Evolutionary conservation across 2,888 invertebrate genomes (phyloP).

Genomic region (Platycheirus rosarum): DNA sequence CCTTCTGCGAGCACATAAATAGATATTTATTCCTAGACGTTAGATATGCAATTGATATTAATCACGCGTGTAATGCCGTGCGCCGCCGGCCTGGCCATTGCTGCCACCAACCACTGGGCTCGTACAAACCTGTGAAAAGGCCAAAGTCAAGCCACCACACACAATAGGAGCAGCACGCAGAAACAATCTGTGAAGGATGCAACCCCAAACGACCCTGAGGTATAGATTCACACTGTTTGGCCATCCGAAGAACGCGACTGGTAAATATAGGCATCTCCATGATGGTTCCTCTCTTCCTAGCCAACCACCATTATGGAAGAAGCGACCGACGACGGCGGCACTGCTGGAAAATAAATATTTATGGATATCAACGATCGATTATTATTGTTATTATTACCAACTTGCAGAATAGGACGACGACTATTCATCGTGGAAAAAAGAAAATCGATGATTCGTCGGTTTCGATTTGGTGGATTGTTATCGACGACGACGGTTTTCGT

Average conservation of each 20-base stretch:
- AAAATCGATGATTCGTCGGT: constrained; percentile 56
- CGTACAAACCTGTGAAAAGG: constrained; percentile 60
- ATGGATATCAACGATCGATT: constrained; percentile 72
- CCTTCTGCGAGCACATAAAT: constrained; percentile 61
- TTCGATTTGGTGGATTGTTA: constrained; percentile 61
- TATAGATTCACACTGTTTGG: constrained; percentile 49
- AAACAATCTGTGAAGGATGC: constrained; percentile 65
- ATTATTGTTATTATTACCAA: constrained; percentile 72
- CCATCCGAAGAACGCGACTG: constrained; percentile 8
- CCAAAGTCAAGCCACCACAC: constrained; percentile 60
- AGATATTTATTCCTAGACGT: constrained; percentile 75
- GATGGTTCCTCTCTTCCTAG: no score
- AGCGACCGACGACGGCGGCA: constrained; percentile 2
- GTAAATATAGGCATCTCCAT: constrained; percentile 35
- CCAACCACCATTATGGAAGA: constrained; percentile 6
- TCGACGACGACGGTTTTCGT: constrained; percentile 61
- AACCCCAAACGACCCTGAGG: constrained; percentile 68
- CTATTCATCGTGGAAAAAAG: constrained; percentile 61
- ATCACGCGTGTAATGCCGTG: constrained; percentile 76
- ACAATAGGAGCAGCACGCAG: constrained; percentile 43
- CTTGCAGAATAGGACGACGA: constrained; percentile 59
- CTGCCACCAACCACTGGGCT: constrained; percentile 51
- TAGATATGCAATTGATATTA: constrained; percentile 76
- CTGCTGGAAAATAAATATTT: constrained; percentile 59
- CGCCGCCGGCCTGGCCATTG: constrained; percentile 51